These are phyloP conservation scores for Scrobipalpa costella DNA, from an alignment of 2,888 invertebrate genomes.

Conservation along the genomic window DNA sequence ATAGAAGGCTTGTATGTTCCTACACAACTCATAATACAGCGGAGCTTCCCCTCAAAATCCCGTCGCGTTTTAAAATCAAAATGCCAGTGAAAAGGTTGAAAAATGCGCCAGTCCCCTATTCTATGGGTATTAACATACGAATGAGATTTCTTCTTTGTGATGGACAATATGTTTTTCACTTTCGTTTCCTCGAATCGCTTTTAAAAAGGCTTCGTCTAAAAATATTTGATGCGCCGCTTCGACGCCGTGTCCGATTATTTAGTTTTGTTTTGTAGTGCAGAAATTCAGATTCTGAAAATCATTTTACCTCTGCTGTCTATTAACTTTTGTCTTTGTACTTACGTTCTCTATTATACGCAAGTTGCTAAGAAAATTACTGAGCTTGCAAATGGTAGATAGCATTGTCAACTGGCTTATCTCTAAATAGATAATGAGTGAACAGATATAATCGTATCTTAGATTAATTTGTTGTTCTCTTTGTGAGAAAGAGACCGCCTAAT, in stretches of 20 bases:
- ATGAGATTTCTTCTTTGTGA: conserved; percentile 48
- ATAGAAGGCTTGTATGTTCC: background rate
- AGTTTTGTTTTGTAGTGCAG: conserved; percentile 41
- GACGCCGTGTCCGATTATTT: conserved; percentile 42
- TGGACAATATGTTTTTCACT: conserved; percentile 53
- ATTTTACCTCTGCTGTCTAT: background rate
- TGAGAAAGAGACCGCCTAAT: conserved; percentile 24
- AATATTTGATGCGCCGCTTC: conserved; percentile 43
- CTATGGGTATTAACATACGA: conserved; percentile 56
- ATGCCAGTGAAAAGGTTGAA: conserved; percentile 47
- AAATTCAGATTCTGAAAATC: background rate
- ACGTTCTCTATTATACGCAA: background rate
- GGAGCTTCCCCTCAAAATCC: conserved; percentile 19
- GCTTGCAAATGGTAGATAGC: conserved; percentile 28
- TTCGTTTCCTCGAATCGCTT: conserved; percentile 44
- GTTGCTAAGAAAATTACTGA: conserved; percentile 19
- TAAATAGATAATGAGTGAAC: conserved; percentile 27
- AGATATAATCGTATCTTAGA: conserved; percentile 27
- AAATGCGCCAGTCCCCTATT: conserved; percentile 48
- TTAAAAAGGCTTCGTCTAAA: conserved; percentile 37
- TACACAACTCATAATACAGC: background rate
- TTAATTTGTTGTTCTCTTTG: conserved; percentile 29
- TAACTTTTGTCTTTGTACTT: background rate
- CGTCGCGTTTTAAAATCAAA: conserved; percentile 41
- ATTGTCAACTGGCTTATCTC: conserved; percentile 32